These are phyloP conservation scores for Leptestheria dahalacensis DNA, from an alignment of 1,140 invertebrate genomes.

Conservation along the genomic window DNA sequence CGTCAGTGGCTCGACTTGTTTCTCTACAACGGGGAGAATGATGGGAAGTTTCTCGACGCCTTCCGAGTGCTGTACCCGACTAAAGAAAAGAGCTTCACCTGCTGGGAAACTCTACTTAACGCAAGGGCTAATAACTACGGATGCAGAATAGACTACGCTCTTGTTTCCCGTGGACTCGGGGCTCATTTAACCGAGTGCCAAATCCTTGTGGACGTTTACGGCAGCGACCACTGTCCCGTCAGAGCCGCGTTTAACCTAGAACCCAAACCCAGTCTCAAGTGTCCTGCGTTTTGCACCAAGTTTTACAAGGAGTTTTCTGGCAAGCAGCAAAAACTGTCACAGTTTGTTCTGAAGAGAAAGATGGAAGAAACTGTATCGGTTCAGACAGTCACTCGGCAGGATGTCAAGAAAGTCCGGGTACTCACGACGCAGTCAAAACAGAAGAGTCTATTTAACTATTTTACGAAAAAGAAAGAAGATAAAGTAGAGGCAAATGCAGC, in stretches of 20 bases:
- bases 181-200: conserved; percentile 26
- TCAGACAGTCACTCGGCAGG: background rate
- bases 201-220: conserved; percentile 33
- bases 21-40: conserved; percentile 17
- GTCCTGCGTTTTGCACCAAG: conserved; percentile 33
- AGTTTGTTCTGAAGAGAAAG: conserved; percentile 26
- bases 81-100: conserved; percentile 33
- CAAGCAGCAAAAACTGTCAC: conserved; percentile 33
- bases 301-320: conserved; percentile 37
- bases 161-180: conserved; percentile 28
- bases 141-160: conserved; percentile 39
- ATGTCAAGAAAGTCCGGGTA: conserved; percentile 1
- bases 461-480: background rate
- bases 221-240: conserved; percentile 44
- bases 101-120: conserved; percentile 35
- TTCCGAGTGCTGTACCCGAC: conserved; percentile 36
- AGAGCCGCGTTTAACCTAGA: conserved; percentile 25
- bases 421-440: background rate
- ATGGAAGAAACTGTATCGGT: background rate
- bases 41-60: conserved; percentile 32
- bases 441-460: background rate
- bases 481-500: background rate
- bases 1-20: conserved; percentile 31
- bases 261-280: conserved; percentile 23
- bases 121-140: conserved; percentile 41